Evolutionary conservation across 2,797 vertebrate species (phyloP), one percentile per base, ranked within the genome.

Genomic region (Austrolebias charrua): DNA sequence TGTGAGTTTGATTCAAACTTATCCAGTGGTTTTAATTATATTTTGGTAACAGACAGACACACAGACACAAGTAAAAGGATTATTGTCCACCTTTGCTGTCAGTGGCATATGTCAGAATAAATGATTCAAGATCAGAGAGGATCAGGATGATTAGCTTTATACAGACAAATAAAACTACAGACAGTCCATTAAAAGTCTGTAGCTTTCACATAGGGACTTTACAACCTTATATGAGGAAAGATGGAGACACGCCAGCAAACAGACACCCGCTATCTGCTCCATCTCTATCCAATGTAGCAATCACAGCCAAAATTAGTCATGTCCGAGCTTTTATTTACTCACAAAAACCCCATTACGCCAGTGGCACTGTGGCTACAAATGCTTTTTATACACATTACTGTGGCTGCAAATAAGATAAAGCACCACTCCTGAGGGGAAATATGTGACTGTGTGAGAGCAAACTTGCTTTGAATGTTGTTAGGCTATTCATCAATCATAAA

Each of bases 321-420:
- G 75, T 66, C 77, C 73, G 64, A 84, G 88, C 86, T 88, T 87
- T 89, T 86, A 84, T 90, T 89, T 86, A 82, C 84, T 80, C n/a
- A 60, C 61, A 75, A 85, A 40, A 89, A 88, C 74, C 77, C 73
- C 69, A 88, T 91, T 89, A 89, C 3, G 68, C 60, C 67, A 31
- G 69, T 66, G 73, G 82, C 78, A 75, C 77, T 71, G 87, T 66
- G 68, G 81, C 69, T 68, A 80, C 76, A 87, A 82, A 79, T 87
- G 84, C 84, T 83, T 84, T 86, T 89, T 83, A 88, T 71, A 70
- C 89, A 88, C 88, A 89, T 90, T 90, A 91, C 75, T 53, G 40
- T 38, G 80, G 68, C 79, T 33, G 67, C 73, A 89, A 91, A 91
- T 78, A 71, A 86, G 85, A 91, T 90, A 86, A 90, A 83, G 75